Evolutionary conservation across 2,797 vertebrate genomes (phyloP), one percentile per base, ranked within the genome.

Genomic region (Tolypeutes matacus): DNA sequence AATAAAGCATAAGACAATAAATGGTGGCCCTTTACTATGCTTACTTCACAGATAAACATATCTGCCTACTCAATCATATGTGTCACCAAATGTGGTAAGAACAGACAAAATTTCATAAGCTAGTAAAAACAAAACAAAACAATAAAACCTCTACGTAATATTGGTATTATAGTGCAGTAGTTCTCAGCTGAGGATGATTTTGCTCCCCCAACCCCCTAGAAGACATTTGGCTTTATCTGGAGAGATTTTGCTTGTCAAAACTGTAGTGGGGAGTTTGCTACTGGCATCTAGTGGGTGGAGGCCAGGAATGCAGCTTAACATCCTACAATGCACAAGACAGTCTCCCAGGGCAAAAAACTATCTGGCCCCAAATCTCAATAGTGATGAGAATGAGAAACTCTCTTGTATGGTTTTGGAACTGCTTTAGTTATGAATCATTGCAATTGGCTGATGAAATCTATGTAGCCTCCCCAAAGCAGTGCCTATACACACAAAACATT

Each of bases 41-140:
- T 95, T 96, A 36, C 49, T 92, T 86, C 53, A 75, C 18, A 88
- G 36, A 73, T 29, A 76, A 93, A 86, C n/a, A 77, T 17, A 91
- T 56, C 27, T 72, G 11, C 15, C 39, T 73, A 31, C 12, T 72
- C 29, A 87, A 81, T 93, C 94, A 51, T 29, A 31, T 60, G 23
- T 93, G 56, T 77, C 34, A 93, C 23, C 62, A 60, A 11, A 85
- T 65, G 31, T 42, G 27, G 62, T 65, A 94, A 85, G 62, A 93
- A 53, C 3, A 83, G 31, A 89, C 39, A 29, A 56, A 88, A 84
- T 86, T 7, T 82, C 34, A 67, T 67, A 60, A 76, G 20, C 72
- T 56, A 58, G 9, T 36, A 36, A 76, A 51, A 31, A 67, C 58
- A 58, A 10, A 46, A 39, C 39, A 39, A 39, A 39, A 39, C 3